Conservation (phyloP, 2,113 vertebrate genomes). For the Acanthisitta chloris region DNA sequence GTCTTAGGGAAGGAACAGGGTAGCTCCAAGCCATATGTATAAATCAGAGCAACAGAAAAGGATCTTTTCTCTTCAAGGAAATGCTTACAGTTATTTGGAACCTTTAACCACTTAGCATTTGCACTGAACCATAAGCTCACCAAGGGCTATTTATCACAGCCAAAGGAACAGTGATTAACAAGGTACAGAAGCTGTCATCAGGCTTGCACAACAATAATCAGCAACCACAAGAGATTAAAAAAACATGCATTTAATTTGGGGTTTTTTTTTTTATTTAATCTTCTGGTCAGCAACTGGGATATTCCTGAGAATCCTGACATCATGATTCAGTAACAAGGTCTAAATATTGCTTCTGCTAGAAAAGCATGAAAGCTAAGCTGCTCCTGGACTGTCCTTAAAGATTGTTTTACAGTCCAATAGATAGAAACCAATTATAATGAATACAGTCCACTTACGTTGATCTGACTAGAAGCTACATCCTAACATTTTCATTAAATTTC, state of each 20-base stretch:
- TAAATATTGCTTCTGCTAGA: not conserved
- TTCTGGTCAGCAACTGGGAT: not conserved
- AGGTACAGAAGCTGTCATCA: not conserved
- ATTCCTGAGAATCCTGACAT: not conserved
- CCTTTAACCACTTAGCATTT: not conserved
- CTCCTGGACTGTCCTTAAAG: not conserved
- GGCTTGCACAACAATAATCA: not conserved
- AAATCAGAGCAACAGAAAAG: not conserved
- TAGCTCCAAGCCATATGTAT: not conserved
- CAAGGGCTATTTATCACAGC: not conserved
- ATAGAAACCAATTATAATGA: constrained; percentile 32
- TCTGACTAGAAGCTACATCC: not conserved
- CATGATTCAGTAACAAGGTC: not conserved
- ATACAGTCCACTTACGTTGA: not conserved
- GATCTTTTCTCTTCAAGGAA: not conserved
- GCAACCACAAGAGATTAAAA: not conserved
- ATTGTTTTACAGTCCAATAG: constrained; percentile 2
- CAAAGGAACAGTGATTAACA: not conserved
- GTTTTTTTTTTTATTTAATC: not conserved
- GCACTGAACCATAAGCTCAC: not conserved
- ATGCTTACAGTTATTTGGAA: not conserved
- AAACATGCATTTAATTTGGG: not conserved
- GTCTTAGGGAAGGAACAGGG: not conserved
- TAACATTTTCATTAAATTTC: not conserved
- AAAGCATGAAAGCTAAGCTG: not conserved